Conservation (phyloP, 2,113 vertebrate species). For the Sitta europaea region DNA sequence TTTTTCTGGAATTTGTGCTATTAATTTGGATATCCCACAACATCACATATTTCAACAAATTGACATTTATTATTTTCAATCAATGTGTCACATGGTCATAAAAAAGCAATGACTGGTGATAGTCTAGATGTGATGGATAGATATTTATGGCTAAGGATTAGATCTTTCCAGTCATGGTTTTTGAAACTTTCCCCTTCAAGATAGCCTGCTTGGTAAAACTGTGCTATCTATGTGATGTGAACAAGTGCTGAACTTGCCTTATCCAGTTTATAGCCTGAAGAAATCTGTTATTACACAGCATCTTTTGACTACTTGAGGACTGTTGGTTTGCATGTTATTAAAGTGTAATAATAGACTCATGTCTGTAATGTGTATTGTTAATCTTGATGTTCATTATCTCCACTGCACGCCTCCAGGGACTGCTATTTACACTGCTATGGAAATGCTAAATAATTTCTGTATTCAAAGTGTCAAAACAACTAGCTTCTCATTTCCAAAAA, state of each 20-base stretch:
- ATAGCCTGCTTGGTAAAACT: not conserved
- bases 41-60: not conserved
- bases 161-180: not conserved
- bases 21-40: not conserved
- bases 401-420: not conserved
- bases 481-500: conserved; percentile 7
- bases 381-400: conserved; percentile 34
- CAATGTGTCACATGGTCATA: not conserved
- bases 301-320: not conserved
- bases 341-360: not conserved
- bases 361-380: not conserved
- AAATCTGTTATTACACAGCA: not conserved
- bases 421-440: not conserved
- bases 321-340: not conserved
- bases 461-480: conserved; percentile 22
- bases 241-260: not conserved
- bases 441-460: conserved; percentile 60
- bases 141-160: not conserved
- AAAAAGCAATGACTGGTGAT: not conserved
- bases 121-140: not conserved
- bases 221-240: not conserved
- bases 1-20: not conserved
- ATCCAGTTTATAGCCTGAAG: not conserved
- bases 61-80: not conserved
- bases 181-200: not conserved